Conservation (phyloP, 2,888 invertebrate genomes). For the Brachynemurus nebulosus region DNA sequence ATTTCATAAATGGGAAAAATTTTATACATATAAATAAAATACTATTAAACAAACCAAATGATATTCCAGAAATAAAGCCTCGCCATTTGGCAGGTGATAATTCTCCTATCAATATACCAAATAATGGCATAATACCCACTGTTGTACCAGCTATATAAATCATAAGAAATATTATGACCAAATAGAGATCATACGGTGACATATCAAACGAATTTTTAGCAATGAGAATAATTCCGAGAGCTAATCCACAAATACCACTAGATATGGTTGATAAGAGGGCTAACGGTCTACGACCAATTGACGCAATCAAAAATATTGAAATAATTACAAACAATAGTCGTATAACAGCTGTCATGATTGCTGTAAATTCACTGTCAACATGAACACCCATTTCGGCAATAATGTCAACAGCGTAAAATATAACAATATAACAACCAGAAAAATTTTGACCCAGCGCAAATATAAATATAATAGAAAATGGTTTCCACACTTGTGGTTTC, state of each 20-base stretch:
- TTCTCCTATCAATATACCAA: slow-evolving; percentile 63
- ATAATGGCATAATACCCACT: slow-evolving; percentile 56
- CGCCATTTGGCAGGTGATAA: slow-evolving; percentile 58
- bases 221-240: slow-evolving; percentile 34
- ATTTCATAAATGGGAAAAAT: slow-evolving; percentile 48
- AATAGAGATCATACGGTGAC: slow-evolving; percentile 29
- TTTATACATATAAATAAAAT: slow-evolving; percentile 55
- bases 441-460: slow-evolving; percentile 60
- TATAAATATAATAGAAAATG: slow-evolving; percentile 54
- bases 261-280: slow-evolving; percentile 53
- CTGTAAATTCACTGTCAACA: slow-evolving; percentile 40
- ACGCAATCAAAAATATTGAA: slow-evolving; percentile 49
- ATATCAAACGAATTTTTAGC: neutral
- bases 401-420: slow-evolving; percentile 67
- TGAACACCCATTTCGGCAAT: slow-evolving; percentile 40
- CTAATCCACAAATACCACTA: slow-evolving; percentile 47
- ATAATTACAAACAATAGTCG: slow-evolving; percentile 48
- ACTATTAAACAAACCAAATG: slow-evolving; percentile 57
- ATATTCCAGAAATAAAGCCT: slow-evolving; percentile 58
- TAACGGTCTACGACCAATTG: slow-evolving; percentile 48
- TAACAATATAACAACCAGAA: slow-evolving; percentile 62
- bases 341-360: slow-evolving; percentile 53
- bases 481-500: slow-evolving; percentile 51
- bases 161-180: slow-evolving; percentile 39
- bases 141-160: slow-evolving; percentile 62